Evolutionary conservation across 2,888 invertebrate genomes (phyloP).

Genomic region (Fragum whitleyi): DNA sequence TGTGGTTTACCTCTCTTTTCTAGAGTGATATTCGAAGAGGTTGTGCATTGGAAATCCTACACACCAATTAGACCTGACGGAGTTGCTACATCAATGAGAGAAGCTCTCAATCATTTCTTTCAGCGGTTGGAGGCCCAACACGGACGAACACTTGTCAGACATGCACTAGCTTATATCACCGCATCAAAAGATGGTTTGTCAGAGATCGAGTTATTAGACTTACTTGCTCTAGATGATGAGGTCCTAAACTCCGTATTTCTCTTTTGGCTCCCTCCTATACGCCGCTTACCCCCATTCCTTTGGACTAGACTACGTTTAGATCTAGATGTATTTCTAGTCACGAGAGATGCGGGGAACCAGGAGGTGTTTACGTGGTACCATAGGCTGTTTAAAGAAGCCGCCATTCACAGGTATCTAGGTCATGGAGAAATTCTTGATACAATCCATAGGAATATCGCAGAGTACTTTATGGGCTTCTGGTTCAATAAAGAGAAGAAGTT

Average conservation of each 20-base stretch:
- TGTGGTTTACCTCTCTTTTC: constrained; percentile 78
- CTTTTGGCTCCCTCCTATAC: constrained; percentile 78
- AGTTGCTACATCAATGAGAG: constrained; percentile 72
- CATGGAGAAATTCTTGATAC: constrained; percentile 56
- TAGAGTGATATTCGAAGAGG: constrained; percentile 74
- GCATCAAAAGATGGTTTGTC: constrained; percentile 74
- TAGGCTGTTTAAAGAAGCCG: constrained; percentile 77
- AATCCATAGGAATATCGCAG: constrained; percentile 77
- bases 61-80: constrained; percentile 54
- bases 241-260: constrained; percentile 77
- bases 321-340: constrained; percentile 73
- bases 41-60: constrained; percentile 75
- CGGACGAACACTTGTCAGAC: constrained; percentile 71
- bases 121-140: constrained; percentile 74
- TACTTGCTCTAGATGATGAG: constrained; percentile 77
- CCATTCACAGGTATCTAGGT: constrained; percentile 67
- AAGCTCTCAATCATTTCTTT: constrained; percentile 77
- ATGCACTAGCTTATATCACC: constrained; percentile 76
- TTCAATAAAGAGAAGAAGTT: constrained; percentile 78
- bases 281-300: constrained; percentile 79
- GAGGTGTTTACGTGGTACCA: constrained; percentile 80
- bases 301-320: constrained; percentile 76
- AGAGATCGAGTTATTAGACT: constrained; percentile 77
- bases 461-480: constrained; percentile 80
- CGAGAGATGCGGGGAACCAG: constrained; percentile 73